Conservation (phyloP, 2,797 vertebrate genomes). For the Miichthys miiuy region DNA sequence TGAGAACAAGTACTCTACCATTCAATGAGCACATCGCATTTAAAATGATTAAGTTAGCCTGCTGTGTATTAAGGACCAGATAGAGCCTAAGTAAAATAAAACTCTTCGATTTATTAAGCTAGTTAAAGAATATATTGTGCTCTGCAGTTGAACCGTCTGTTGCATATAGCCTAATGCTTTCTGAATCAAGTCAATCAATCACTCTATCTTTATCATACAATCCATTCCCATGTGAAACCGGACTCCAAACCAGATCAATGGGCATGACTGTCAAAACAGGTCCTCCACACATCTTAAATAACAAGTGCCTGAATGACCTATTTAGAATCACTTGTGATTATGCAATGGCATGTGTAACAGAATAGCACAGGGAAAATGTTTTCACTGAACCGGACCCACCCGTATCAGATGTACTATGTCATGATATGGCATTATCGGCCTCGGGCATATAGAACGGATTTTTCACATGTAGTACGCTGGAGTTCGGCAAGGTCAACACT, state of each 20-base stretch:
- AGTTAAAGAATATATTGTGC: not conserved
- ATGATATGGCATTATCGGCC: slow-evolving; percentile 45
- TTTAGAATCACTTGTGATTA: slow-evolving; percentile 77
- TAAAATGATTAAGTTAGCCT: not conserved
- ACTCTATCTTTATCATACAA: slow-evolving; percentile 65
- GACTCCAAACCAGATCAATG: slow-evolving; percentile 62
- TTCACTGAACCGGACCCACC: slow-evolving; percentile 66
- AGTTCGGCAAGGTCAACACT: not conserved
- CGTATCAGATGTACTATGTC: slow-evolving; percentile 68
- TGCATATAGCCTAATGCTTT: not conserved
- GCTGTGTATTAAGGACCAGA: not conserved
- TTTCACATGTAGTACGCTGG: slow-evolving; percentile 32
- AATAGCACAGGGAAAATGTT: slow-evolving; percentile 74
- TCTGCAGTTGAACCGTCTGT: not conserved
- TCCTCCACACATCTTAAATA: slow-evolving; percentile 75
- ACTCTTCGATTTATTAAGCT: not conserved
- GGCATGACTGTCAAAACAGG: slow-evolving; percentile 68
- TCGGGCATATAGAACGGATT: slow-evolving; percentile 8
- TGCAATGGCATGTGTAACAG: slow-evolving; percentile 77
- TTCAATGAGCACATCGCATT: not conserved
- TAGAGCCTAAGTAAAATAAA: not conserved
- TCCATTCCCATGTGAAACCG: slow-evolving; percentile 69
- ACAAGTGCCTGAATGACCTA: slow-evolving; percentile 75
- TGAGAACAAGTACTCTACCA: not conserved
- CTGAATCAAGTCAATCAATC: slow-evolving; percentile 51